phyloP scores from a whole-genome alignment of 2,797 vertebrate genomes.

The Danionella dracula region DNA sequence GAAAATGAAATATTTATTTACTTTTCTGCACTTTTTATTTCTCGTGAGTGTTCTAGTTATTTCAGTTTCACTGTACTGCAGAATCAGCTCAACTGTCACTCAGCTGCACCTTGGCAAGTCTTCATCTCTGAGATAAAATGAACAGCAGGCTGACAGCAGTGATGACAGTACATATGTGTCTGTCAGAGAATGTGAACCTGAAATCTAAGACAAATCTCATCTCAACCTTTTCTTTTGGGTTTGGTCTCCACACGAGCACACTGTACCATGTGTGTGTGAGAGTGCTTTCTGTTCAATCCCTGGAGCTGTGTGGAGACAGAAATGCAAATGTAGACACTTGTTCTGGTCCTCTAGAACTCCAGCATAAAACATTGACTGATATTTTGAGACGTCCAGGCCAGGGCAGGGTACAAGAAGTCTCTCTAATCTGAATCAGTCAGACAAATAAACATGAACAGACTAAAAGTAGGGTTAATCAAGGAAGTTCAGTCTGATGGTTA shows the following conservation, averaged over 20 bases:
- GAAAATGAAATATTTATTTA: background rate
- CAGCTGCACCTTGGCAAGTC: background rate
- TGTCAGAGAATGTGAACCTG: slow-evolving; percentile 10
- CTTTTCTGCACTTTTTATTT: background rate
- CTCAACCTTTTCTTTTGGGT: slow-evolving; percentile 13
- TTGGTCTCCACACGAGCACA: slow-evolving; percentile 36
- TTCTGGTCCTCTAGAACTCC: background rate
- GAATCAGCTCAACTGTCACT: slow-evolving; percentile 8
- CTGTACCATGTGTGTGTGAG: slow-evolving; percentile 17
- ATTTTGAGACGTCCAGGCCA: slow-evolving; percentile 5
- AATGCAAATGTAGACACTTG: background rate
- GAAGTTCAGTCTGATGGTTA: too few species aligned
- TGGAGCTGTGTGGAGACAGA: slow-evolving; percentile 20
- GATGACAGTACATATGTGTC: slow-evolving; percentile 5
- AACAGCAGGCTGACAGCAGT: slow-evolving; percentile 10
- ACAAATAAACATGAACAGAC: slow-evolving; percentile 13
- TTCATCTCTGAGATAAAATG: slow-evolving; percentile 1
- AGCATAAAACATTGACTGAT: slow-evolving; percentile 11
- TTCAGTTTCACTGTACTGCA: background rate
- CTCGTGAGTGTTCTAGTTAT: background rate
- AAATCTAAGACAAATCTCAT: background rate
- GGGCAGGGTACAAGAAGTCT: slow-evolving; percentile 19
- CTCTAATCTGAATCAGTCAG: slow-evolving; percentile 4
- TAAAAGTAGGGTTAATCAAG: too few species aligned
- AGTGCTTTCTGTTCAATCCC: slow-evolving; percentile 24